phyloP scores from a whole-genome alignment of 2,888 invertebrate genomes.

The Arenicola marina region DNA sequence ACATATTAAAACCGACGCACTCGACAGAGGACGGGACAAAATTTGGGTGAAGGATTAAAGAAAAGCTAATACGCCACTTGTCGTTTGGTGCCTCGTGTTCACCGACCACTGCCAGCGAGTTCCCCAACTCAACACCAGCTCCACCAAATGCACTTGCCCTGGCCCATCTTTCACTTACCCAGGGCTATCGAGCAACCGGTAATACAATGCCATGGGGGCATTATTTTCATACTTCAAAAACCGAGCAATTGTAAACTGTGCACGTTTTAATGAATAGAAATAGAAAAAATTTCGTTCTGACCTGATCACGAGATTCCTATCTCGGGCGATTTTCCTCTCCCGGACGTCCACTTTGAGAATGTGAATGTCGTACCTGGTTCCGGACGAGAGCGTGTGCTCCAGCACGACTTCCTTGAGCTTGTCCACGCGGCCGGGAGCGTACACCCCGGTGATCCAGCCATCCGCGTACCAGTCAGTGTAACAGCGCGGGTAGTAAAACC shows the following conservation, averaged over 20 bases:
- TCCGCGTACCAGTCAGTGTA: slow-evolving; percentile 35
- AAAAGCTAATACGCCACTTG: too few relatives aligned
- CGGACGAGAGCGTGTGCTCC: slow-evolving; percentile 19
- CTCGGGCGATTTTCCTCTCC: background rate
- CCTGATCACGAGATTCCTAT: background rate
- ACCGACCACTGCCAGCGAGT: too few relatives aligned
- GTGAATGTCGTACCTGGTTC: slow-evolving; percentile 17
- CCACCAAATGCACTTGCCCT: too few relatives aligned
- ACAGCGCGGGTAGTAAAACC: slow-evolving; percentile 33
- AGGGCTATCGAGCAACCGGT: too few relatives aligned
- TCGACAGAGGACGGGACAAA: too few relatives aligned
- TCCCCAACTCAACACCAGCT: too few relatives aligned
- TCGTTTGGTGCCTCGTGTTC: too few relatives aligned
- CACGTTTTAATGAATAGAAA: background rate
- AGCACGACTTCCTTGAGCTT: slow-evolving; percentile 17
- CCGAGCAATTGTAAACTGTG: background rate
- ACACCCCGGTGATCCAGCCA: slow-evolving; percentile 34
- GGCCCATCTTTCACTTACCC: too few relatives aligned
- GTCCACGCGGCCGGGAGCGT: slow-evolving; percentile 20
- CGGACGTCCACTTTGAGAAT: background rate
- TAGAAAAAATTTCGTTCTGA: too few relatives aligned
- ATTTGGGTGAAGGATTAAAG: too few relatives aligned
- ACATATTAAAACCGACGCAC: too few relatives aligned
- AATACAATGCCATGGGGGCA: background rate
- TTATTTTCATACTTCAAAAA: background rate